Base-by-base conservation (phyloP, 2,888 invertebrate genomes). In the Leptinotarsa haldemani region DNA sequence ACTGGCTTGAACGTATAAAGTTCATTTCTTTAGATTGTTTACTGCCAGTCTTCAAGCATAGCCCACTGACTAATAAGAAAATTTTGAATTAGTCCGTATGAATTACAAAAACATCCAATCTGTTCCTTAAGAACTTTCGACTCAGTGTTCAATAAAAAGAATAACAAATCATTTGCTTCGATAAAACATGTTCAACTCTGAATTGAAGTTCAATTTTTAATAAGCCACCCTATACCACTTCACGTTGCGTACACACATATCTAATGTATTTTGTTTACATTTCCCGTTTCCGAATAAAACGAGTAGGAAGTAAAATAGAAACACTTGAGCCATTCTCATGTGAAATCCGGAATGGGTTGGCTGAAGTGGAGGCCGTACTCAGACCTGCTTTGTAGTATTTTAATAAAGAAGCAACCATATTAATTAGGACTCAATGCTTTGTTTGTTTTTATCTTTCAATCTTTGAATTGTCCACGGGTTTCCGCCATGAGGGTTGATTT, bases 401-500 rank as follows among this genome's bases (percentile, higher is more conserved):
- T 63, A 74, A 74, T 73, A 72, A 73, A 65, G 73, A 73, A 73
- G 77, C 73, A 73, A 73, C 74, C 71, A 70, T 65, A 74, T 77
- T 77, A 77, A 77, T 77, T 77, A 77, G 71, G 48, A 69, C 66
- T 71, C 50, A 74, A 73, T 20, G 74, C 69, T 69, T 73, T 71
- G 77, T 77, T 74, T 73, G 74, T 73, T 71, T 71, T 74, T 73
- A 77, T 77, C 77, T 77, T 72, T 69, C 61, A 71, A 77, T 77
- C 77, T 72, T 64, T 20, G 67, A 77, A 76, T 76, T 74, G 77
- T 77, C 74, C 74, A 63, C 69, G 74, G 69, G 67, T 73, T 77
- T 75, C 74, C 74, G 75, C 68, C 71, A 69, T 71, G 77, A 69
- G 73, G 77, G 71, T 71, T 74, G 73, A 77, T 77, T 75, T 69